Evolutionary conservation across 2,888 invertebrate genomes (phyloP).

Genomic region (Netelia fuscicornis): DNA sequence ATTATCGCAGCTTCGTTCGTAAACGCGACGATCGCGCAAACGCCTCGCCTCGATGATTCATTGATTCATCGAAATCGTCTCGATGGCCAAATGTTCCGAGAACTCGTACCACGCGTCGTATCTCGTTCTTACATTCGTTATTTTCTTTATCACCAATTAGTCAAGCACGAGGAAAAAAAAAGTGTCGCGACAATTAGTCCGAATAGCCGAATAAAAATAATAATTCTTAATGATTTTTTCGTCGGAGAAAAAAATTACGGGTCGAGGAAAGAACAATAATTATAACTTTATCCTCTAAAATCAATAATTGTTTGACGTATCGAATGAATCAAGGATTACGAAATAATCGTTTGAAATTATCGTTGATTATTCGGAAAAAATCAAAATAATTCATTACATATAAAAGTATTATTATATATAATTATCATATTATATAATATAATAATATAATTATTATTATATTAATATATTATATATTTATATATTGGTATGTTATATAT

Average conservation of each 20-base stretch:
- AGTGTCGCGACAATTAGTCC: background rate
- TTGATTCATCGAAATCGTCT: constrained; percentile 43
- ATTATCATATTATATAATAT: too few relatives aligned
- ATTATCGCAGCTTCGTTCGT: background rate
- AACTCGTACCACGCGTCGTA: constrained; percentile 2
- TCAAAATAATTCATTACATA: too few relatives aligned
- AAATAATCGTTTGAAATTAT: background rate
- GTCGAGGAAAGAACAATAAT: background rate
- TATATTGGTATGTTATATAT: too few relatives aligned
- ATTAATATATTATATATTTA: too few relatives aligned
- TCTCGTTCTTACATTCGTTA: background rate
- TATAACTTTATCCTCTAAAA: background rate
- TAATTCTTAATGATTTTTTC: background rate
- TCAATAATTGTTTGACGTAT: background rate
- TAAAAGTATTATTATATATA: too few relatives aligned
- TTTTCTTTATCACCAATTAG: background rate
- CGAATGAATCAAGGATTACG: background rate
- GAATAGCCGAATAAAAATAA: background rate
- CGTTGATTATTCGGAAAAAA: background rate
- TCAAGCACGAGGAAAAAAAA: background rate
- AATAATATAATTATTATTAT: too few relatives aligned
- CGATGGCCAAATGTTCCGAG: background rate
- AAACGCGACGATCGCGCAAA: background rate
- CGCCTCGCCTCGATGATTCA: constrained; percentile 42
- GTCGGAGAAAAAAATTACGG: background rate